A percentile compares a stretch with the other conserved stretches of the same genome.
phyloP scores from a whole-genome alignment of 2,888 invertebrate species.

The Parnassius orleans region DNA sequence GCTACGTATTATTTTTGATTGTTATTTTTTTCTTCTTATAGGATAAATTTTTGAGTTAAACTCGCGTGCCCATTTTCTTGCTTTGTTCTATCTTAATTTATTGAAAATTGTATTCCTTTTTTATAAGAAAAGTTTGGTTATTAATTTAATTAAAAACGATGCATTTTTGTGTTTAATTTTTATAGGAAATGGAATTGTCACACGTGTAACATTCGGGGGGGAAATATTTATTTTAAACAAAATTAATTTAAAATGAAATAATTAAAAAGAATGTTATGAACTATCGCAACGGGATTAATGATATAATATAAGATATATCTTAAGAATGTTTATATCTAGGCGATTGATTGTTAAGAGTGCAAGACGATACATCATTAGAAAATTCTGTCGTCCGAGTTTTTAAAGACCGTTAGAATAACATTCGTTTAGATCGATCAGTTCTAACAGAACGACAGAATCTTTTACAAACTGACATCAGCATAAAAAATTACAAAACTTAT shows the following conservation, averaged over 20 bases:
- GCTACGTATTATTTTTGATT: constrained; percentile 30
- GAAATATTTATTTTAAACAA: constrained; percentile 18
- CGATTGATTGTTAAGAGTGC: constrained; percentile 4
- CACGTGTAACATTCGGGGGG: background rate
- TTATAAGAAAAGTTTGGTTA: background rate
- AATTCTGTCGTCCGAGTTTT: background rate
- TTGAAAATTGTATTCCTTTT: constrained; percentile 34
- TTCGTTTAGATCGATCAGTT: no score
- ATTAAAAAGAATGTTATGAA: background rate
- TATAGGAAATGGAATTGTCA: background rate
- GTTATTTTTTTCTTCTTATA: constrained; percentile 45
- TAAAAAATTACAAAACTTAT: no score
- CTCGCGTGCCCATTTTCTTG: constrained; percentile 67
- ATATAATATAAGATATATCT: background rate
- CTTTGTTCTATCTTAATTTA: constrained; percentile 58
- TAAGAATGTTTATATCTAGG: background rate
- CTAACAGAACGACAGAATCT: no score
- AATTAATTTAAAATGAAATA: background rate
- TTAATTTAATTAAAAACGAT: background rate
- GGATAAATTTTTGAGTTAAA: constrained; percentile 59
- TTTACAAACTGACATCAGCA: no score
- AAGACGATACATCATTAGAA: constrained; percentile 6
- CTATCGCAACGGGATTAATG: no score
- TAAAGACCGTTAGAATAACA: no score
- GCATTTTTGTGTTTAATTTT: constrained; percentile 7